Base-by-base conservation (phyloP, 2,888 invertebrate species). In the Caenorhabditis parvicauda region DNA sequence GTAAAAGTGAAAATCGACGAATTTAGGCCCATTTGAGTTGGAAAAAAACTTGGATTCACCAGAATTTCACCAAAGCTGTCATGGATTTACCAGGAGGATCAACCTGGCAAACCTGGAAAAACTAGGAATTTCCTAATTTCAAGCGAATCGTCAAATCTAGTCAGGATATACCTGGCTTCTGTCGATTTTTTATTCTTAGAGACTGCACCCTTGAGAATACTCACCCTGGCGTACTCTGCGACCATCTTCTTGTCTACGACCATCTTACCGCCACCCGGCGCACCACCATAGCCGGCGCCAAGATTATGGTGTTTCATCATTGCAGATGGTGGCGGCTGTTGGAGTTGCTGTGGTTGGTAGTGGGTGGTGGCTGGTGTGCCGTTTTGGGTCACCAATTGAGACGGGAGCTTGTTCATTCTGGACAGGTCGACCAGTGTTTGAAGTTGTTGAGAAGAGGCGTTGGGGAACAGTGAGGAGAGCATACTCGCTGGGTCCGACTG, bases 181-280 rank as follows among this genome's bases (percentile, higher is more conserved):
- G n/a, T n/a, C n/a, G n/a, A n/a, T n/a, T n/a, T n/a, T n/a, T n/a
- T n/a, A n/a, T n/a, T n/a, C n/a, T n/a, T n/a, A n/a, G n/a, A n/a
- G n/a, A n/a, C n/a, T n/a, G n/a, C n/a, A n/a, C n/a, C n/a, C n/a
- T n/a, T n/a, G n/a, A n/a, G n/a, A n/a, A n/a, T n/a, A n/a, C n/a
- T n/a, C n/a, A n/a, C n/a, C 25, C 43, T 41, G 42, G 67, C 60
- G 41, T 64, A 67, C 14, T 67, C 67, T 14, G 55, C 48, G 37
- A 64, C 54, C 24, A 54, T 38, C 17, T 53, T 52, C 32, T 48
- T 52, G 25, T 60, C 55, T 22, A 54, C 56, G 46, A n/a, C 25
- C 17, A 69, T 65, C 53, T 67, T 69, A 1, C 67, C 67, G 12
- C 64, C 58, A 0, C 57, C 61, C 22, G 41, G 48, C 19, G 22